Conservation (phyloP, 2,888 invertebrate species). For the Nezara viridula region DNA sequence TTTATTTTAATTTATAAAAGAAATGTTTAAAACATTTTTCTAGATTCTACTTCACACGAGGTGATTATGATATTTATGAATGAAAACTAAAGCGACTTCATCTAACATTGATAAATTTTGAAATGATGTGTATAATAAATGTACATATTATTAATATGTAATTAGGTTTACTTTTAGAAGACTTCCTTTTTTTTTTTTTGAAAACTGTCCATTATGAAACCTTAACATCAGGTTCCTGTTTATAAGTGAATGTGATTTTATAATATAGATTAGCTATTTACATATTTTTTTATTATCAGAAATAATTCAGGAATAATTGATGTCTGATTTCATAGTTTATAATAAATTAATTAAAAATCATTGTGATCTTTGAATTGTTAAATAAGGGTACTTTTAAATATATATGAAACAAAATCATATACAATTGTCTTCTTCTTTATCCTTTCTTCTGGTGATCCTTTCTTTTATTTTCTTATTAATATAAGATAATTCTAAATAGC, state of each 20-base stretch:
- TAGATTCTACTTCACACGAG: constrained; percentile 12
- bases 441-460: not conserved
- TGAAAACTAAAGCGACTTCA: constrained; percentile 17
- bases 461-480: not conserved
- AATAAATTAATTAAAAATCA: not conserved
- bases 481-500: not conserved
- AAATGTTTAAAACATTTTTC: constrained; percentile 39
- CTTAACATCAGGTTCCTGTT: constrained; percentile 40
- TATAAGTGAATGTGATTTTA: constrained; percentile 36
- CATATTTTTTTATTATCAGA: constrained; percentile 39
- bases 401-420: not conserved
- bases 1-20: not conserved
- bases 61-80: constrained; percentile 16
- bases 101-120: constrained; percentile 4
- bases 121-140: constrained; percentile 27
- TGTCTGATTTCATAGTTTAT: constrained; percentile 24
- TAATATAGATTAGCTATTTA: constrained; percentile 38
- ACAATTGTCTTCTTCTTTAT: not conserved
- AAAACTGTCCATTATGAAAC: constrained; percentile 1
- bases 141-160: constrained; percentile 36
- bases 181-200: constrained; percentile 27
- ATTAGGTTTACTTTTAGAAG: constrained; percentile 31
- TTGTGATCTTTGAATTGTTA: constrained; percentile 16
- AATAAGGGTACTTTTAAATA: constrained; percentile 41
- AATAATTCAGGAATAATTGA: constrained; percentile 4